Conservation (phyloP, 1,140 invertebrate species). For the Drosophila takahashii region DNA sequence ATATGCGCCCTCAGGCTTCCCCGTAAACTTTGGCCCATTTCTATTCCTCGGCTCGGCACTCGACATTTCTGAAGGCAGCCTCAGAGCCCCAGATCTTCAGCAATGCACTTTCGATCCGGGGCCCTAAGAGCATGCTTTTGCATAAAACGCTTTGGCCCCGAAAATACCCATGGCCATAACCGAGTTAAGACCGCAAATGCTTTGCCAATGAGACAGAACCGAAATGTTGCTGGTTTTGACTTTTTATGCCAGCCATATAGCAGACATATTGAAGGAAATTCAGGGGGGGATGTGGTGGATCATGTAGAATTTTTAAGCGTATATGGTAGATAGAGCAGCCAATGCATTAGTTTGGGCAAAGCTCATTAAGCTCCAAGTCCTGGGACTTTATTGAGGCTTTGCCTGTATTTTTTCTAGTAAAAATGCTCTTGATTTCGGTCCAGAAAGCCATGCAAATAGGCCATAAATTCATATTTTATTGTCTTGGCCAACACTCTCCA, state of each 20-base stretch:
- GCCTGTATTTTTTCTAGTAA: constrained; percentile 17
- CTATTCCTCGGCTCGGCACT: neutral
- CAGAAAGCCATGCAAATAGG: constrained; percentile 76
- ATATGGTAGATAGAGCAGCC: neutral
- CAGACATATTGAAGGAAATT: constrained; percentile 11
- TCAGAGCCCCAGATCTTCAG: constrained; percentile 2
- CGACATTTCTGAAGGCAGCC: constrained; percentile 4
- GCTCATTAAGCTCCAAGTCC: constrained; percentile 71
- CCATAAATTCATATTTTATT: constrained; percentile 81
- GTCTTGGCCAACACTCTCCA: constrained; percentile 39
- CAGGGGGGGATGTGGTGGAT: neutral
- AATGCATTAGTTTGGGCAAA: constrained; percentile 44
- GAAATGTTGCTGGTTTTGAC: constrained; percentile 20
- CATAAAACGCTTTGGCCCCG: constrained; percentile 44
- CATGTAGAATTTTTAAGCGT: constrained; percentile 42
- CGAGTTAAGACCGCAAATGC: constrained; percentile 50
- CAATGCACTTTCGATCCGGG: constrained; percentile 18
- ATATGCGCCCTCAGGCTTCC: constrained; percentile 33
- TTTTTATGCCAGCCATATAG: neutral
- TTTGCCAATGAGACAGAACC: constrained; percentile 41
- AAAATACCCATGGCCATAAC: constrained; percentile 37
- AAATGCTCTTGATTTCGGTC: constrained; percentile 40
- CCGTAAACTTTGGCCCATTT: constrained; percentile 45
- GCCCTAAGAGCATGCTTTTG: constrained; percentile 4
- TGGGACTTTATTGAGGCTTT: constrained; percentile 54